Evolutionary conservation across 2,113 vertebrate species (phyloP), one percentile per base, ranked within the genome.

Genomic region (Trinectes maculatus): DNA sequence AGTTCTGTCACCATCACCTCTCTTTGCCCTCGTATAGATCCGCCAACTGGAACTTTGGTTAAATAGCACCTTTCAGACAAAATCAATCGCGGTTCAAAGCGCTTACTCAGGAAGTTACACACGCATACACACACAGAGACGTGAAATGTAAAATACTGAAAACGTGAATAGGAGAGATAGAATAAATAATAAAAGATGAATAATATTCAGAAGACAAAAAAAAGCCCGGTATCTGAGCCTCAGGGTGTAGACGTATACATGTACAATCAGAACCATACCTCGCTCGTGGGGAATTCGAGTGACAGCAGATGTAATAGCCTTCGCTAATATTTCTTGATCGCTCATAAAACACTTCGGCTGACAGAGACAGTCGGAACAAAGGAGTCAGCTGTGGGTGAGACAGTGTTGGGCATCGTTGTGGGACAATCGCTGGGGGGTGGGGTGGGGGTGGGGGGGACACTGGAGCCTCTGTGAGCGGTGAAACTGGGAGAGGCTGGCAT

Each of bases 401-500:
- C 62, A 24, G 77, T 40, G 63, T 55, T 26, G 39, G 71, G 53
- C 71, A 80, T 85, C 52, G 67, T 84, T 52, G 76, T 78, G 86
- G 63, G 13, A 37, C 25, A 34, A 74, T 77, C 51, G 5, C 31
- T n/a, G n/a, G n/a, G n/a, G n/a, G n/a, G n/a, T n/a, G n/a, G n/a
- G n/a, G n/a, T n/a, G n/a, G n/a, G n/a, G n/a, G n/a, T n/a, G n/a
- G n/a, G n/a, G n/a, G n/a, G 77, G 22, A 89, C 80, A 80, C 56
- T 84, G 60, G 54, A 71, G 69, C 61, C 80, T 85, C 82, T 86
- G 86, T 89, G 62, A 74, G 61, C 3, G 11, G 49, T 71, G 64
- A 49, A 63, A 74, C 60, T 63, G 86, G 70, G 79, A 64, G 88
- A 90, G 79, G 81, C 78, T 84, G 85, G 79, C 59, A 80, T 84